Evolutionary conservation across 1,140 invertebrate species (phyloP).

Genomic region (Goniozus legneri): DNA sequence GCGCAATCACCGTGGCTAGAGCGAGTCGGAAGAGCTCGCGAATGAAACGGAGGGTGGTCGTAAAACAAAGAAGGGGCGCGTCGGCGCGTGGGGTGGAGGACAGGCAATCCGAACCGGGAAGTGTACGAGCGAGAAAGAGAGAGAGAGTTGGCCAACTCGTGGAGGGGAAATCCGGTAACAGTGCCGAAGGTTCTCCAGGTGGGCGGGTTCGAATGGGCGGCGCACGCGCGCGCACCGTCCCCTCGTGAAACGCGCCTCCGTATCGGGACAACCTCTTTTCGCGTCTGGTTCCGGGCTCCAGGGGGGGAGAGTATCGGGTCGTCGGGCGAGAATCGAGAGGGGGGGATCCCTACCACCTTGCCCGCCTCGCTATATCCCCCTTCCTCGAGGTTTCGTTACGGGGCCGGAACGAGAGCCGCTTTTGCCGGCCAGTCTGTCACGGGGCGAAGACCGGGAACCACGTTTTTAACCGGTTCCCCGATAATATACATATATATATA

Average conservation of each 20-base stretch:
- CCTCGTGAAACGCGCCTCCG: too few species aligned
- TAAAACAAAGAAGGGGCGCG: background rate
- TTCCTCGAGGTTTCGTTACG: conserved; percentile 11
- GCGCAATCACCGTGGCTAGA: too few species aligned
- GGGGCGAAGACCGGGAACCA: conserved; percentile 53
- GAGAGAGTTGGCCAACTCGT: background rate
- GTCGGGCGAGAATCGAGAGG: background rate
- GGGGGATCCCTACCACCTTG: conserved; percentile 23
- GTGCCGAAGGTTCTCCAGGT: conserved; percentile 3
- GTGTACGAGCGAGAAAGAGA: background rate
- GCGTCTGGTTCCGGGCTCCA: conserved; percentile 28
- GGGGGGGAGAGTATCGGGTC: background rate
- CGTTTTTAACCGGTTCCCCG: conserved; percentile 47
- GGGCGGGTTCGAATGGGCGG: conserved; percentile 44
- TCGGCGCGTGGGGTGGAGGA: background rate
- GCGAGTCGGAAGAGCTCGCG: background rate
- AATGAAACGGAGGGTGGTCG: background rate
- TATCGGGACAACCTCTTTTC: too few species aligned
- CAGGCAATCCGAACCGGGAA: background rate
- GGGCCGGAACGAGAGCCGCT: conserved; percentile 31
- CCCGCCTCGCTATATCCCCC: conserved; percentile 12
- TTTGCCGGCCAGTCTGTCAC: conserved; percentile 52
- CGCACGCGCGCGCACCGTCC: conserved; percentile 25
- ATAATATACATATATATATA: background rate
- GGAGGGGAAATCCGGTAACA: background rate